Base-by-base conservation (phyloP, 2,888 invertebrate species). In the Eupithecia subfuscata region DNA sequence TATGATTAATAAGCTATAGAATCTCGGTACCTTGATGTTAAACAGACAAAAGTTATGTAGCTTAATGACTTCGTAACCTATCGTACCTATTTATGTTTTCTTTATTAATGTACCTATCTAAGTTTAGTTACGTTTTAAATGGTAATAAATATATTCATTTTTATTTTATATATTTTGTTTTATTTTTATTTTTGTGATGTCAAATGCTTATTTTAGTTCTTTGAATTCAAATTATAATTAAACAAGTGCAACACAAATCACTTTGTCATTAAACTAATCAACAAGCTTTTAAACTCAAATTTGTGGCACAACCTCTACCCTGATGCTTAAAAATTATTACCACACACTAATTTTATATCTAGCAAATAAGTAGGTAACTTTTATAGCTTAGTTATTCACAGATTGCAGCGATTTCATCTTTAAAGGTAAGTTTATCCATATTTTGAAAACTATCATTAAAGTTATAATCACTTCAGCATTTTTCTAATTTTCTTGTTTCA, bases 61-160 rank as follows among this genome's bases (percentile, higher is more conserved):
- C 77, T 72, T 79, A 81, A 79, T 81, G 81, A 82, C 81, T 79
- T 77, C 81, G 73, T 75, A 77, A 78, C 75, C 75, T 77, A 74
- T 76, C 84, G 80, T 82, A 76, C 84, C 80, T 83, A 86, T 87
- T 88, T 84, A 84, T 85, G 76, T 78, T 80, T 80, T 87, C 81
- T 63, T 70, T 73, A 77, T 70, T 76, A 88, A 89, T 89, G 87
- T 84, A 89, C 65, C 65, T 67, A 64, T 88, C 87, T 91, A 90
- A 87, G 90, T 91, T 91, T 91, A 92, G 89, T 91, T 91, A 91
- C 85, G 88, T 89, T 90, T 60, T 91, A 92, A 90, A 91, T 90
- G 85, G 90, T 92, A 91, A 90, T 93, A 89, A 95, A 94, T 95
- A 95, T 95, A 95, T 93, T 92, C 93, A 92, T 92, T 93, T 94